Base-by-base conservation (phyloP, 1,140 invertebrate species). In the Trichoplusia ni region DNA sequence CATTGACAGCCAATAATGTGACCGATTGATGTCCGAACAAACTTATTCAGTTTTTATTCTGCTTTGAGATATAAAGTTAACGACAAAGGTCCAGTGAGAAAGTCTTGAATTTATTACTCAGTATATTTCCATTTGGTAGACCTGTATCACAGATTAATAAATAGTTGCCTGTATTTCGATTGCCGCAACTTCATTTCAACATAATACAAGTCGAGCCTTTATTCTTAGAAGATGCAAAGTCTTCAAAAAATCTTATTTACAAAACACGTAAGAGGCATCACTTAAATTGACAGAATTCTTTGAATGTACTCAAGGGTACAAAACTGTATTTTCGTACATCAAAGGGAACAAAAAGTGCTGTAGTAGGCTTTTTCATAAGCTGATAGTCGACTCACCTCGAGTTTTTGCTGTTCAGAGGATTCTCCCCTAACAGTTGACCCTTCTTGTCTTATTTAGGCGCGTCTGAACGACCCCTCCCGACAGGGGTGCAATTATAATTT, bases 401-500 rank as follows among this genome's bases (percentile, higher is more conserved):
- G 33, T 62, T 72, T 67, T 63, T 53, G 51, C 56, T 53, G 27
- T 31, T 25, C 40, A 18, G 18, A 31, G 49, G 27, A 35, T 42
- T 54, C 35, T 23, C 37, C 47, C 47, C 21, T 31, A 65, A 51
- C 29, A 68, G 59, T 67, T 72, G 72, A 74, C 71, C 75, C 75
- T 71, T 68, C 70, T 68, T 42, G 66, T 60, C 67, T 68, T 67
- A 72, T 67, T 44, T n/a, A n/a, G n/a, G n/a, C n/a, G n/a, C n/a
- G n/a, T n/a, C n/a, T n/a, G n/a, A n/a, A n/a, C 38, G 47, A 21
- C 61, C 53, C 42, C 54, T 44, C 47, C 25, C 13, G 13, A 38
- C 40, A 47, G 53, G 59, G 62, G 62, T n/a, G 60, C 54, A 71
- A 77, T 77, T 69, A 69, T 77, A 77, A 77, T 77, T 66, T 67